Evolutionary conservation across 2,113 vertebrate species (phyloP), one percentile per base, ranked within the genome.

Genomic region (Saimiri boliviensis): DNA sequence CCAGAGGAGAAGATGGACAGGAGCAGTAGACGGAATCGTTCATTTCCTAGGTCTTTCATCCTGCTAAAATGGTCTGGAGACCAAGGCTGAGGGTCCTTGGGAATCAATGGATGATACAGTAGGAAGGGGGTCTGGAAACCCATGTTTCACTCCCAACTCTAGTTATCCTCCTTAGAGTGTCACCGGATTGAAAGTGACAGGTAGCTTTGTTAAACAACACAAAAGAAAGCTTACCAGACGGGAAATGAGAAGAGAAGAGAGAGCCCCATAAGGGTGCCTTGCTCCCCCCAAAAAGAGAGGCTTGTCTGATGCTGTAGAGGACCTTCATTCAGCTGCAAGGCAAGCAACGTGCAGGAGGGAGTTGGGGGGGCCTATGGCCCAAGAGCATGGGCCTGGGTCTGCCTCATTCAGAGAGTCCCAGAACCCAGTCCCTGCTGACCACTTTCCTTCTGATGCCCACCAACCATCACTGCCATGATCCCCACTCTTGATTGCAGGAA

Each of bases 391-490:
- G n/a, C 49, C 68, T 23, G 20, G 85, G 45, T 81, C 58, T 60
- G 66, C 58, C 49, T 81, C 68, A 12, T 14, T 32, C 71, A 81
- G 37, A 9, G 27, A 32, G 60, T 37, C 23, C 54, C n/a, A 60
- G 74, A n/a, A 30, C 42, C 3, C 47, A 42, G 40, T 54, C 63
- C 27, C 52, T 5, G 10, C 11, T 0, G 17, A 49, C n/a, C n/a
- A 37, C 3, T 49, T 52, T 23, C 56, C 66, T 25, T 10, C 68
- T 25, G 0, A 10, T 4, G 4, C 7, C 40, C 32, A 74, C 52
- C 5, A 0, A 12, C 45, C 27, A 35, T 32, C 4, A 21, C 79
- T 0, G 0, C 49, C 35, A 23, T 35, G 40, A 27, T 25, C 35
- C 17, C 54, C 23, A 21, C 52, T 40, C 54, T 73, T 19, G 40